A percentile compares a stretch with the other conserved stretches of the same genome.
These are phyloP conservation scores for Peromyscus attwateri DNA, from an alignment of 2,797 vertebrate genomes.

Conservation along the genomic window DNA sequence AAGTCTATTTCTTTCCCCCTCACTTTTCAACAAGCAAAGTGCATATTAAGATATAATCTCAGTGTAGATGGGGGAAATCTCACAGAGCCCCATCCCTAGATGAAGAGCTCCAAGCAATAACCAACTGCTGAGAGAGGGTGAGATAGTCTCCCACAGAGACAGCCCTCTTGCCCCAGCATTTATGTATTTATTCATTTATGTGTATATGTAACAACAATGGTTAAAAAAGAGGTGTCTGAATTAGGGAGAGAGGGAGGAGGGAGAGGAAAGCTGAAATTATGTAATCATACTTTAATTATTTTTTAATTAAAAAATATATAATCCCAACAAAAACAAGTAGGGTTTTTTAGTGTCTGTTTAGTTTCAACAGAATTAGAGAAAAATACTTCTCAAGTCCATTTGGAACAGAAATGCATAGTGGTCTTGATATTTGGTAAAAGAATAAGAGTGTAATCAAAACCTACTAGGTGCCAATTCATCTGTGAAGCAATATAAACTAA, in stretches of 20 bases:
- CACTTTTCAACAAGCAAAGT: background rate
- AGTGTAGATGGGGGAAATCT: background rate
- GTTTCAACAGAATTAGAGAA: background rate
- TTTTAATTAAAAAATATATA: background rate
- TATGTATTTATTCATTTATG: background rate
- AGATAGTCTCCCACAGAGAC: background rate
- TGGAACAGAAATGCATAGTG: background rate
- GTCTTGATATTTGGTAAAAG: background rate
- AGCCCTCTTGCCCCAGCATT: background rate
- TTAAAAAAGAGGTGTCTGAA: background rate
- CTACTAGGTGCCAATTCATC: background rate
- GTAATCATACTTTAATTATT: background rate
- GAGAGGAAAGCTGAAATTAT: background rate
- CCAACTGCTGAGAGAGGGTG: background rate
- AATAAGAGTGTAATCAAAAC: background rate
- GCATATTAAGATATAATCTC: background rate
- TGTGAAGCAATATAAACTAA: background rate
- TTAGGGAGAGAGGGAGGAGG: too few relatives aligned
- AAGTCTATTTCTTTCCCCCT: background rate
- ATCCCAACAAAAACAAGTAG: background rate
- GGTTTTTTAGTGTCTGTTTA: constrained; percentile 1
- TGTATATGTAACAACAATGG: background rate
- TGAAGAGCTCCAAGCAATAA: background rate
- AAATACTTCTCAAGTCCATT: background rate
- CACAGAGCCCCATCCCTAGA: background rate